These are phyloP conservation scores for Entomyzon cyanotis DNA, from an alignment of 2,113 vertebrate species.

Conservation along the genomic window DNA sequence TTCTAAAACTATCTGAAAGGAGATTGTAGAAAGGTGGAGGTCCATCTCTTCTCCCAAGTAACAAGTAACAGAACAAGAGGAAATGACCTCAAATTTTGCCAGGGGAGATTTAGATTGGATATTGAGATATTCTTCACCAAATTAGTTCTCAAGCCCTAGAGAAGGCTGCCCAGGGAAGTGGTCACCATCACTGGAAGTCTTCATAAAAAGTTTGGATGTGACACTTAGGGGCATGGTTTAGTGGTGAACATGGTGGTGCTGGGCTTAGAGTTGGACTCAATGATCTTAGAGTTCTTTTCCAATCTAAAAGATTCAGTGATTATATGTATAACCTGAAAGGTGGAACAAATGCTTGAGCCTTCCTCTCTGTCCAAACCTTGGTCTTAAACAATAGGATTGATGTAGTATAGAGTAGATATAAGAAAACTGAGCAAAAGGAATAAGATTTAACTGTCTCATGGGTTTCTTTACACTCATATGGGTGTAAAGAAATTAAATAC, in stretches of 20 bases:
- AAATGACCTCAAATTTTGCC: not conserved
- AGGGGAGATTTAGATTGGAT: not conserved
- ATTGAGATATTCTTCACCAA: not conserved
- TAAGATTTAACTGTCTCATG: not conserved
- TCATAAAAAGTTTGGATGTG: not conserved
- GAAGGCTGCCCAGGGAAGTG: not conserved
- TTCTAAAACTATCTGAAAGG: not conserved
- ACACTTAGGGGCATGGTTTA: not conserved
- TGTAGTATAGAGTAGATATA: not conserved
- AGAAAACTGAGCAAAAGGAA: not conserved
- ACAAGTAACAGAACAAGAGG: not conserved
- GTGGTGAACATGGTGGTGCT: not conserved
- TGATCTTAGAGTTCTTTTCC: not conserved
- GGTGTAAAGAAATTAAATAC: not conserved
- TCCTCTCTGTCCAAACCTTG: not conserved
- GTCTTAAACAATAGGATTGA: not conserved
- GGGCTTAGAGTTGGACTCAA: not conserved
- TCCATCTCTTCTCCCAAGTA: not conserved
- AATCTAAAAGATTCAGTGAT: not conserved
- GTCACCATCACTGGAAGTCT: not conserved
- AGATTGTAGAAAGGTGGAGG: not conserved
- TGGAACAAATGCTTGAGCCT: not conserved
- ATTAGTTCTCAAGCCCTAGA: not conserved
- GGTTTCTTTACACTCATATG: too few relatives aligned
- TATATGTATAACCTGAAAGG: not conserved